Base-by-base conservation (phyloP, 2,797 vertebrate species). In the Chaenodraco wilsoni region DNA sequence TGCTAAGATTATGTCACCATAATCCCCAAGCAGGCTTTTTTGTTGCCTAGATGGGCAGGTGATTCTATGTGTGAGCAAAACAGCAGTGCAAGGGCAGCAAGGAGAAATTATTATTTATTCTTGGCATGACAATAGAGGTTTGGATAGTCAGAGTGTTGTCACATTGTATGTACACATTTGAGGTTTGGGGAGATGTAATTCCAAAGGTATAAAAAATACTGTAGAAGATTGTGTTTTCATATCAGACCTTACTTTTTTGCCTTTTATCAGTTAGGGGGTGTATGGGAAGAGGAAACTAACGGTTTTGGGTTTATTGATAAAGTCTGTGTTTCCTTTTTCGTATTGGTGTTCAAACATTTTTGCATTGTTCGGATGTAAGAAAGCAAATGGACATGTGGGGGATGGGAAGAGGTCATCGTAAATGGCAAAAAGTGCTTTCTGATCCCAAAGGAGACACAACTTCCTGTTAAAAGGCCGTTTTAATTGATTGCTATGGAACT, bases 1-100 rank as follows among this genome's bases (percentile, higher is more conserved):
- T 84, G 87, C 90, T 90, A 90, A 94, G 94, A 95, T 95, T 95
- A 95, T 95, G 95, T 95, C 94, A 95, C 93, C 88, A 91, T 95
- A 95, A 95, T 95, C 95, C 94, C 92, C 91, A 91, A 93, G 92
- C 92, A 92, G 92, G 88, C 87, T 84, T 93, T 27, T 92, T 92
- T 93, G 92, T 90, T 89, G 92, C 89, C 88, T 86, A 92, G 92
- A 94, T 91, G 93, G 92, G 93, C 94, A 94, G 94, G 93, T 94
- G 94, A 93, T 94, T 93, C 91, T 84, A 83, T 87, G 92, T 92
- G 92, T 86, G 87, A 92, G 93, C 81, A 89, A 90, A 93, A 91
- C 88, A 84, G 88, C 84, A 85, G 75, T 80, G 91, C 85, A 88
- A 91, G 89, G 85, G 88, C 91, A 90, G 89, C 90, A 79, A 74